Conservation (phyloP, 1,140 invertebrate species). For the Anagrus nilaparvatae region DNA sequence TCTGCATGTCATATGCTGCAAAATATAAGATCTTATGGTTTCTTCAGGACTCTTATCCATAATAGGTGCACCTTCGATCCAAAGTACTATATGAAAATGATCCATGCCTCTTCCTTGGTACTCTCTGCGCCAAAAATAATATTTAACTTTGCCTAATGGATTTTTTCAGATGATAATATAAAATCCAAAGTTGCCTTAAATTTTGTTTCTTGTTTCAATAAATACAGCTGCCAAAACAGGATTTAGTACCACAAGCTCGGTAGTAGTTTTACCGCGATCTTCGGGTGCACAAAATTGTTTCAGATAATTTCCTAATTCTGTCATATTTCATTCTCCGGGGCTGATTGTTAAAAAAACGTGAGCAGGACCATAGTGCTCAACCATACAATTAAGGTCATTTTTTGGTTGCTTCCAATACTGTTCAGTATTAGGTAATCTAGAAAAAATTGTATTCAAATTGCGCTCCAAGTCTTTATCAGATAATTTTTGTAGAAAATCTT, state of each 20-base stretch:
- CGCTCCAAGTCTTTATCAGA: constrained; percentile 18
- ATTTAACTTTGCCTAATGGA: constrained; percentile 22
- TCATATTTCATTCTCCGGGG: constrained; percentile 30
- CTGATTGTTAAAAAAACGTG: constrained; percentile 35
- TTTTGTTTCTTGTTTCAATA: constrained; percentile 28
- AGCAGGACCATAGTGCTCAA: constrained; percentile 27
- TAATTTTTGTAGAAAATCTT: constrained; percentile 21
- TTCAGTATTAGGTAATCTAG: constrained; percentile 21
- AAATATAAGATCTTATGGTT: constrained; percentile 27
- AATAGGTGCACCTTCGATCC: constrained; percentile 25
- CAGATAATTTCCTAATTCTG: constrained; percentile 27
- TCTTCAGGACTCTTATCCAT: constrained; percentile 17
- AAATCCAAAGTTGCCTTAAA: constrained; percentile 30
- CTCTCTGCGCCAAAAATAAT: constrained; percentile 24
- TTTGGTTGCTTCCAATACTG: constrained; percentile 23
- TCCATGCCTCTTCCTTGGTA: constrained; percentile 26
- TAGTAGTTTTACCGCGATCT: constrained; percentile 13
- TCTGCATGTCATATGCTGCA: constrained; percentile 25
- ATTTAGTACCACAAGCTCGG: constrained; percentile 21
- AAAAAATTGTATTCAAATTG: constrained; percentile 23
- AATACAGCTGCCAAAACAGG: constrained; percentile 25
- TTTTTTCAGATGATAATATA: constrained; percentile 21
- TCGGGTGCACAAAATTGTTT: constrained; percentile 20
- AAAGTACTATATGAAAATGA: constrained; percentile 28
- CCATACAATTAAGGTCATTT: constrained; percentile 26